Evolutionary conservation across 1,140 invertebrate genomes (phyloP), one percentile per base, ranked within the genome.

Genomic region (Brachionus plicatilis): DNA sequence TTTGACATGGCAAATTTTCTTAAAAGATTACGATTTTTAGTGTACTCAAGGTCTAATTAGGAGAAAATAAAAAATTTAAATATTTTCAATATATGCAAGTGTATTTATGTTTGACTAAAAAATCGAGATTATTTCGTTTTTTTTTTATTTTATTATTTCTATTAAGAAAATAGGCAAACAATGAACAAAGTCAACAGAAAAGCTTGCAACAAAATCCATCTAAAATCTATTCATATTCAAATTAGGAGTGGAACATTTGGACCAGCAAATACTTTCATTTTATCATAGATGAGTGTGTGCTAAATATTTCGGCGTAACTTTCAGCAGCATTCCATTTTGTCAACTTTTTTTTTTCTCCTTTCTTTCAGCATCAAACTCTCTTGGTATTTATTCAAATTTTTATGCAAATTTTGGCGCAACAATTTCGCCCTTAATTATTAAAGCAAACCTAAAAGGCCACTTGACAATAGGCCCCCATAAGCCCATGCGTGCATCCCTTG

Each of bases 361-460:
- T 20, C 6, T 60, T 60, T 27, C 53, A 5, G 56, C 56, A 65
- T 68, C 33, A 12, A 37, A 14, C 27, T 68, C 68, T 43, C 68
- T 72, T 27, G 68, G 43, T 72, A 72, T 43, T 72, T 72, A 72
- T 72, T 43, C 41, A 72, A 72, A 72, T 72, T 72, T 72, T 72
- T 72, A 72, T 72, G 68, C 68, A 72, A 72, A 72, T 72, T 72
- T 68, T 33, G 33, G 14, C 7, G 14, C 3, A 29, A 72, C n/a
- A 72, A 72, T 9, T 9, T 33, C 27, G 37, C 68, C 37, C 68
- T 72, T 72, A 41, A 72, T 72, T 17, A 43, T 43, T 43, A 72
- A 43, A 43, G 6, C 37, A 37, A 72, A 72, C 2, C 37, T 45
- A 20, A 72, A 72, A 20, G 33, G 33, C 68, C 68, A 72, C 68